Base-by-base conservation (phyloP, 2,888 invertebrate genomes). In the Strigamia crassipes region DNA sequence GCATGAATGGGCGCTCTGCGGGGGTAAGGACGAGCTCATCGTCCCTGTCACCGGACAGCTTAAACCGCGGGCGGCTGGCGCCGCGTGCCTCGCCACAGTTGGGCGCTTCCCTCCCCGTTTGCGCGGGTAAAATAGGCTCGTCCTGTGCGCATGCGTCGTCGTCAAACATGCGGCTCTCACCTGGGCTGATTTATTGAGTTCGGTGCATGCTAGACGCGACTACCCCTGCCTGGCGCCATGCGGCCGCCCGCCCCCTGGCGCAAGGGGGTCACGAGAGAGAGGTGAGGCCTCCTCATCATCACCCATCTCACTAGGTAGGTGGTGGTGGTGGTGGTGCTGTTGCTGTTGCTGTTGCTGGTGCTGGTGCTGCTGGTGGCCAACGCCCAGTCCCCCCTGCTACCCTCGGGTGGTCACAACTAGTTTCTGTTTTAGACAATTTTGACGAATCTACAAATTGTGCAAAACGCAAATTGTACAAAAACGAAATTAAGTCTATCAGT, bases 121-220 rank as follows among this genome's bases (percentile, higher is more conserved):
- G 61, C 21, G 61, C 61, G 61, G 61, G 21, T 18, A n/a, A 66
- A 66, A 66, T 66, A 21, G 21, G 21, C 61, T 66, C 61, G 61
- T 21, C 61, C 61, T 10, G 15, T 66, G 61, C 61, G 61, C 61
- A 66, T 66, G 61, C 61, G 61, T n/a, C 21, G 1, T 1, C 1
- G n/a, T n/a, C 61, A 61, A 61, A 61, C 61, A 61, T n/a, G 51
- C 51, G 21, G 10, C 21, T 66, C 61, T 66, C 61, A 66, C 61
- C 61, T 66, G 61, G 61, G 61, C 61, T 66, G 61, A 66, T 66
- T 66, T 66, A 66, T 66, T 66, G 61, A 66, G 61, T 66, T 66
- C 61, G 61, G 61, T 66, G 61, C 10, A 4, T 66, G 12, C 15
- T 66, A 66, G 61, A 66, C 61, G 61, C 61, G 61, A 66, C 61